phyloP scores from a whole-genome alignment of 1,140 invertebrate species.

The Leptopilina clavipes region DNA sequence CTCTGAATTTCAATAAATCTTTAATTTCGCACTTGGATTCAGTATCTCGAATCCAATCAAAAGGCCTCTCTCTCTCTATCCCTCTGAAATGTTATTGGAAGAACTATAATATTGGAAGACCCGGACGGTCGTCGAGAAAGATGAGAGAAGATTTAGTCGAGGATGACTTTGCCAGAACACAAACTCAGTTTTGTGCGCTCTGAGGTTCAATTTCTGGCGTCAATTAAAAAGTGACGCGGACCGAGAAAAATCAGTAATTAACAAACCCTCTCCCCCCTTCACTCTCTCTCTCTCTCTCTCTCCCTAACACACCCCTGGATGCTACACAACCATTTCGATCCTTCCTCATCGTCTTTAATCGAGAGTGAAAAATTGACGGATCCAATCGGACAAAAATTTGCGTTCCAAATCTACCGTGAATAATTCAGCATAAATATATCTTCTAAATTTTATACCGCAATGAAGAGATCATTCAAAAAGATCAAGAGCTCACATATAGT shows the following conservation, averaged over 20 bases:
- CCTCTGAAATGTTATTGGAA: constrained; percentile 39
- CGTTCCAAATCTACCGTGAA: constrained; percentile 12
- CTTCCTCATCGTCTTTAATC: constrained; percentile 34
- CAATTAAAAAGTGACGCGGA: constrained; percentile 75
- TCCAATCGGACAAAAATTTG: background rate
- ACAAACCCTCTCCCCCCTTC: constrained; percentile 57
- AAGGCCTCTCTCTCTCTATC: background rate
- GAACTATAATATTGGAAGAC: constrained; percentile 28
- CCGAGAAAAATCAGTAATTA: constrained; percentile 75
- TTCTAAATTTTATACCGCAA: background rate
- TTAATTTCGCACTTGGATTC: constrained; percentile 25
- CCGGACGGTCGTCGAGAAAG: constrained; percentile 37
- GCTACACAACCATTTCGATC: constrained; percentile 39
- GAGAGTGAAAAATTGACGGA: background rate
- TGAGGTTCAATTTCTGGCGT: constrained; percentile 73
- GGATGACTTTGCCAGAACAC: constrained; percentile 68
- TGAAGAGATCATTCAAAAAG: constrained; percentile 22
- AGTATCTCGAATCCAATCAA: constrained; percentile 31
- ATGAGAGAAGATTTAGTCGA: constrained; percentile 59
- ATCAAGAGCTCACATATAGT: constrained; percentile 1
- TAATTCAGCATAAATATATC: background rate
- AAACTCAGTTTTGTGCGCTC: constrained; percentile 54
- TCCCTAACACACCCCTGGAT: too few species aligned
- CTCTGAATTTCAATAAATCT: constrained; percentile 23
- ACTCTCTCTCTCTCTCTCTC: too few species aligned